Evolutionary conservation across 2,113 vertebrate genomes (phyloP).

Genomic region (Pelecanus crispus): DNA sequence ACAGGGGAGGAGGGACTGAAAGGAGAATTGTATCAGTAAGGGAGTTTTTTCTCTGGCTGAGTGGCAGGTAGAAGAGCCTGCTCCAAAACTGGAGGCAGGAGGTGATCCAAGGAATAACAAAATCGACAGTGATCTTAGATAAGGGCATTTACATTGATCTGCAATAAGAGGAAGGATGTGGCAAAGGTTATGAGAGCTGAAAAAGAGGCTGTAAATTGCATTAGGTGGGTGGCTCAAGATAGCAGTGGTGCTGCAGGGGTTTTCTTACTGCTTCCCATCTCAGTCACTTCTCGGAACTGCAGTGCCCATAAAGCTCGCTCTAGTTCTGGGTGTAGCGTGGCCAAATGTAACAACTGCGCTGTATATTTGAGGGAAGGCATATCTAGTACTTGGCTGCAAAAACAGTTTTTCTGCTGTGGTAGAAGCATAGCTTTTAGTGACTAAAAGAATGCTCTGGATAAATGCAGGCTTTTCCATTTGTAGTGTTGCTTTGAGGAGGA

Average conservation of each 20-base stretch:
- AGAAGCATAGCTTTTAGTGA: neutral
- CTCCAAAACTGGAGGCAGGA: neutral
- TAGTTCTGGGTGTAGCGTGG: neutral
- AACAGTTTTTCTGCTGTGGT: neutral
- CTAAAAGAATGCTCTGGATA: neutral
- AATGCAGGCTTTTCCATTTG: neutral
- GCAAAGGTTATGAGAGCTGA: neutral
- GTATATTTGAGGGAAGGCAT: neutral
- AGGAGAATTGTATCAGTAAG: neutral
- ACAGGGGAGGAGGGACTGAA: neutral
- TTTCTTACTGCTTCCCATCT: neutral
- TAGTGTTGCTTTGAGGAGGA: neutral
- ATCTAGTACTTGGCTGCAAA: neutral
- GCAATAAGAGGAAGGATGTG: neutral
- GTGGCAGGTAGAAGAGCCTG: neutral
- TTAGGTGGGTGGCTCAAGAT: neutral
- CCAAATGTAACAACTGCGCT: neutral
- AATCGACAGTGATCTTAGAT: neutral
- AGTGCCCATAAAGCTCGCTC: rapidly evolving
- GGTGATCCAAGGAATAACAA: neutral
- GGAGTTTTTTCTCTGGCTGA: neutral
- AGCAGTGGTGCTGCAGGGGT: neutral
- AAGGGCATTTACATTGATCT: neutral
- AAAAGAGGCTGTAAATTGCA: neutral
- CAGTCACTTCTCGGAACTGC: neutral